A percentile compares a stretch with the other conserved stretches of the same genome.
phyloP scores from a whole-genome alignment of 2,113 vertebrate genomes.

The Notothenia rossii region DNA sequence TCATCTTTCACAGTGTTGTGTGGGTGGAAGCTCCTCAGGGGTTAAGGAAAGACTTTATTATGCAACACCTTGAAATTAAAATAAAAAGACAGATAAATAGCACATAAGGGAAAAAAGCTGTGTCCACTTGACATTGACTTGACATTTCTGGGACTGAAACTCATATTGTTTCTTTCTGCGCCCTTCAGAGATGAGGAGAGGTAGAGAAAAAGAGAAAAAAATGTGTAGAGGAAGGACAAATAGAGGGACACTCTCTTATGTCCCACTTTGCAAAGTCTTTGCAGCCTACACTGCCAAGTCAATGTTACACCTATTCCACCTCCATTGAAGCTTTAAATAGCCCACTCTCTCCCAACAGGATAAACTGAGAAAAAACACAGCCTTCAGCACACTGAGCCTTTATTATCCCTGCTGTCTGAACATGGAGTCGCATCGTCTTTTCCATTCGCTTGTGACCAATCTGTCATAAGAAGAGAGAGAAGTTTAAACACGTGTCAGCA shows the following conservation, averaged over 20 bases:
- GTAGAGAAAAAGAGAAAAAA: conserved; percentile 21
- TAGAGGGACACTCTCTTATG: conserved; percentile 51
- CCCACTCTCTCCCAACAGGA: conserved; percentile 54
- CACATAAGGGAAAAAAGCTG: neutral
- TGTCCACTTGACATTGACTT: conserved; percentile 58
- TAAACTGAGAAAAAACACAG: conserved; percentile 48
- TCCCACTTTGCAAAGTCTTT: conserved; percentile 80
- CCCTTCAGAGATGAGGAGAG: conserved; percentile 21
- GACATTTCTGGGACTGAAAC: conserved; percentile 71
- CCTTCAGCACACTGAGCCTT: conserved; percentile 51
- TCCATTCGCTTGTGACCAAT: conserved; percentile 22
- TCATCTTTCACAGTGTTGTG: conserved; percentile 56
- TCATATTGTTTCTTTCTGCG: conserved; percentile 45
- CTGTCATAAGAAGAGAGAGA: conserved; percentile 35
- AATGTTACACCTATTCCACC: conserved; percentile 74
- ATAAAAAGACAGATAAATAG: conserved; percentile 21
- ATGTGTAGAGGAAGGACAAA: conserved; percentile 34
- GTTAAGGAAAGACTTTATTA: conserved; percentile 56
- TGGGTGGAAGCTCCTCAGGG: conserved; percentile 59
- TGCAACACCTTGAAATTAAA: conserved; percentile 51
- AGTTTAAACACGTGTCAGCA: conserved; percentile 21
- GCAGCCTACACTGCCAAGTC: conserved; percentile 70
- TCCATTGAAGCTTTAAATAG: conserved; percentile 70
- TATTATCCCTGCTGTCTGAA: conserved; percentile 52
- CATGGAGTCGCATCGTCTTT: conserved; percentile 7